Percentiles rank a stretch among this genome's conserved stretches.
phyloP scores from a whole-genome alignment of 2,113 vertebrate species.

The Podarcis raffonei region DNA sequence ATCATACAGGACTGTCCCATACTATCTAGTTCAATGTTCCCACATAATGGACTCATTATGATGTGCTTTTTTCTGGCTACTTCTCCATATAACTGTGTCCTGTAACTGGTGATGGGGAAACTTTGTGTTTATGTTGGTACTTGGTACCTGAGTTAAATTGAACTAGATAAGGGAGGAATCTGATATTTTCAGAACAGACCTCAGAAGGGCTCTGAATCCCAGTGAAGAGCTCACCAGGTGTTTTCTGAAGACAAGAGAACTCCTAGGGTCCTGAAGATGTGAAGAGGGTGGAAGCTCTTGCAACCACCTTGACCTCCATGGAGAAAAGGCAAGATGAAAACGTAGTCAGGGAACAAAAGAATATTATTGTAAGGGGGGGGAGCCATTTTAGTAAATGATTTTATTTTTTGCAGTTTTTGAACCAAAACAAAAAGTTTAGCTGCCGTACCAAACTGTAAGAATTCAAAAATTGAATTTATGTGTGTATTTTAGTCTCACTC shows the following conservation, averaged over 20 bases:
- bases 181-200: too few relatives aligned
- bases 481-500: neutral
- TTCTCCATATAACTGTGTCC: neutral
- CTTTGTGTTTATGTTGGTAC: neutral
- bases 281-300: too few relatives aligned
- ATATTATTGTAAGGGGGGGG: neutral
- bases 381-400: neutral
- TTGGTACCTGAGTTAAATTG: too few relatives aligned
- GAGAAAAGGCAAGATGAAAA: too few relatives aligned
- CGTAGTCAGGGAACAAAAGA: too few relatives aligned
- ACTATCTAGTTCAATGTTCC: neutral
- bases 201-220: too few relatives aligned
- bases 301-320: too few relatives aligned
- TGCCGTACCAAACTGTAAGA: neutral
- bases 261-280: too few relatives aligned
- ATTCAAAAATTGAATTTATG: neutral
- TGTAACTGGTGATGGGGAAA: neutral
- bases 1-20: neutral
- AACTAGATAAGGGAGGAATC: too few relatives aligned
- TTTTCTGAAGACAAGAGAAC: too few relatives aligned
- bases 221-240: too few relatives aligned
- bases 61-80: neutral
- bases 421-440: neutral
- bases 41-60: neutral
- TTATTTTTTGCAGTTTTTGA: neutral